Conservation (phyloP, 2,113 vertebrate species). For the Uropsilus gracilis region DNA sequence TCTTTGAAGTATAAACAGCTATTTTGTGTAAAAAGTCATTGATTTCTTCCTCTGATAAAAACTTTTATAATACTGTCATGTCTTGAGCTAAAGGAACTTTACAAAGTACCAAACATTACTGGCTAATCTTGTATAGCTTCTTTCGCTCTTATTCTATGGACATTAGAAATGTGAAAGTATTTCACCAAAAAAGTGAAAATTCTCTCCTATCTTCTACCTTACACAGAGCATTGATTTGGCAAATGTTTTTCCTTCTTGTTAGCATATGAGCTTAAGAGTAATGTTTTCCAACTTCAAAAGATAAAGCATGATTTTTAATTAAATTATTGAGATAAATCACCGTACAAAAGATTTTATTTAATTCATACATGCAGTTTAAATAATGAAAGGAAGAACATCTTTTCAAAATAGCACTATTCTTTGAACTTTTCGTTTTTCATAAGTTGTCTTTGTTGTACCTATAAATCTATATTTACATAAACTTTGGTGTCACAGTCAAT, state of each 20-base stretch:
- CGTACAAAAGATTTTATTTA: conserved; percentile 26
- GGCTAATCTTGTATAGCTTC: not conserved
- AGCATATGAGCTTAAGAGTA: no score
- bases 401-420: not conserved
- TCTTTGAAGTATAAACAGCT: not conserved
- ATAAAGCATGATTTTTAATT: conserved; percentile 9
- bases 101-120: not conserved
- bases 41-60: not conserved
- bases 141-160: conserved; percentile 26
- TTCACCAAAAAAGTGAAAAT: conserved; percentile 5
- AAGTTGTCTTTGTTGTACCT: not conserved
- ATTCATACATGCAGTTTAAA: not conserved
- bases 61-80: conserved; percentile 38
- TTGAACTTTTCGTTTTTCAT: conserved; percentile 45
- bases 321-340: not conserved
- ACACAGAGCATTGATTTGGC: not conserved
- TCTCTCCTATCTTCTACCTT: not conserved
- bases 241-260: no score
- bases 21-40: not conserved
- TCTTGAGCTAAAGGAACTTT: not conserved
- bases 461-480: not conserved
- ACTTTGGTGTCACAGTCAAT: conserved; percentile 19
- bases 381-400: conserved; percentile 22
- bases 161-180: conserved; percentile 7
- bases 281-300: conserved; percentile 14